Evolutionary conservation across 2,113 vertebrate species (phyloP), one percentile per base, ranked within the genome.

Genomic region (Anser cygnoides): DNA sequence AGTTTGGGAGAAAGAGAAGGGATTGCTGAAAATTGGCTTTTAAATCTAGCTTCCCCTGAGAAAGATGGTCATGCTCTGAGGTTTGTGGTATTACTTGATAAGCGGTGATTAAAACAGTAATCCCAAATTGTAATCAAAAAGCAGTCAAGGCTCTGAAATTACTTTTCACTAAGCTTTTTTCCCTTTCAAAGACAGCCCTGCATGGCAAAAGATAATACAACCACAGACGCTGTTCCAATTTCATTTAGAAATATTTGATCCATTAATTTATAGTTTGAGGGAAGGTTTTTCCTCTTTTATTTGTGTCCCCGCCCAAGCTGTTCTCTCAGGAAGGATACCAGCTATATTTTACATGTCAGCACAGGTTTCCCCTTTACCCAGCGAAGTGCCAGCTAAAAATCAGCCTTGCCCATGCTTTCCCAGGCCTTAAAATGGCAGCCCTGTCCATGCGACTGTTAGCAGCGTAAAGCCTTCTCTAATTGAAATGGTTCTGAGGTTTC

Each of bases 101-200:
- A 95, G 95, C 70, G 0, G 67, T 84, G 95, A 95, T 95, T 91
- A 95, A 92, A 96, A 94, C 84, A 58, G 92, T 91, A 90, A 95
- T 96, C 97, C 95, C 6, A 2, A 84, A 76, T 80, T 95, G 91
- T 70, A 83, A 84, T 96, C 94, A 91, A 96, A 95, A 94, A 92
- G 94, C 80, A 95, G 95, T 66, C 78, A 72, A 74, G 81, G 84
- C 94, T 90, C 95, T 80, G 88, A 95, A 97, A 94, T 93, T 81
- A 95, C 94, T 96, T 95, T 95, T 72, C 62, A 88, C 92, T 96
- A 93, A 96, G 91, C 95, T 94, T 86, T 90, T 84, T 61, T 54
- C 65, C 43, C 28, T 84, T 95, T 84, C 91, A 95, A 91, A 94
- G 75, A 68, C 62, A 91, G 93, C 73, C 55, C 37, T 82, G 83